These are phyloP conservation scores for Sesamia nonagrioides DNA, from an alignment of 1,140 invertebrate genomes.

Conservation along the genomic window DNA sequence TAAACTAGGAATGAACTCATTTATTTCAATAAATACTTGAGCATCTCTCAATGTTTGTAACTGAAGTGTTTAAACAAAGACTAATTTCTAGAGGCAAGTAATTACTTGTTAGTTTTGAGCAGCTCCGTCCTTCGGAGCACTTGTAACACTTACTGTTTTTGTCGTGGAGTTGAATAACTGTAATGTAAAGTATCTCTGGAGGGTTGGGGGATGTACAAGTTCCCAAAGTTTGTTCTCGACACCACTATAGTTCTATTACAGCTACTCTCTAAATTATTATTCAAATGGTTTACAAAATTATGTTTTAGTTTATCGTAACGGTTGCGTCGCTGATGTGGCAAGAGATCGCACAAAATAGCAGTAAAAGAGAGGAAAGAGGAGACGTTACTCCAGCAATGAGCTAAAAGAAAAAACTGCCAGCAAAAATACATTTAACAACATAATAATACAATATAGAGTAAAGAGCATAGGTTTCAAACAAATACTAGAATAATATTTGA, in stretches of 20 bases:
- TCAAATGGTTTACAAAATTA: not conserved
- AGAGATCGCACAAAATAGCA: too few species aligned
- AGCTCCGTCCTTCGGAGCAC: not conserved
- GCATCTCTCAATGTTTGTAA: not conserved
- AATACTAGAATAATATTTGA: too few species aligned
- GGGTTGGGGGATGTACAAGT: not conserved
- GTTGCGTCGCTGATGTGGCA: too few species aligned
- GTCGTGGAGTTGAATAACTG: not conserved
- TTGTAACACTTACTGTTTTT: not conserved
- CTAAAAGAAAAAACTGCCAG: too few species aligned
- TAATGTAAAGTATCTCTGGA: not conserved
- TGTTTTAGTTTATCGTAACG: too few species aligned
- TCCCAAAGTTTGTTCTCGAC: not conserved
- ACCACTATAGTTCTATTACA: not conserved
- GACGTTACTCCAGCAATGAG: too few species aligned
- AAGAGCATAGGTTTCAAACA: too few species aligned
- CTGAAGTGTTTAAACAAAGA: constrained; percentile 30
- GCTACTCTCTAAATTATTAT: not conserved
- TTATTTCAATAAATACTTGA: constrained; percentile 33
- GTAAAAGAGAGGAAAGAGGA: too few species aligned
- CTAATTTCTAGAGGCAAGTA: constrained; percentile 30
- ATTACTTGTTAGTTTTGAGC: constrained; percentile 25
- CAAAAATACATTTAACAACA: too few species aligned
- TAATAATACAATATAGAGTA: too few species aligned
- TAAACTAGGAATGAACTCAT: constrained; percentile 21